Evolutionary conservation across 2,888 invertebrate genomes (phyloP).

Genomic region (Cyclophora albipunctata): DNA sequence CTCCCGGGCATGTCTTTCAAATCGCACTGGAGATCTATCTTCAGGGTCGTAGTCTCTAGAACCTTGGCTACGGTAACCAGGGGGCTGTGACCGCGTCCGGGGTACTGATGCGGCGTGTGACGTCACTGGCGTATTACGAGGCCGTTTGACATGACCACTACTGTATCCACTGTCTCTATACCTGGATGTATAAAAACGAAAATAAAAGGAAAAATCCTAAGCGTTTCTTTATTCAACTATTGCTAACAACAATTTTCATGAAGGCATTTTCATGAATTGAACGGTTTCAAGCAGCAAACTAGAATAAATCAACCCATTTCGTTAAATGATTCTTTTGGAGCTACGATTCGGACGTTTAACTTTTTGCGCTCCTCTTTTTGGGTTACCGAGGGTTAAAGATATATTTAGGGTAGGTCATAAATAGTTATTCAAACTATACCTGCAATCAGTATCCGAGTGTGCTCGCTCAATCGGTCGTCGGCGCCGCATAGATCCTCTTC

Average conservation of each 20-base stretch:
- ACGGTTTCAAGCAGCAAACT: too few relatives aligned
- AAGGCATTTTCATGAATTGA: too few relatives aligned
- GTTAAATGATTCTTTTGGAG: too few relatives aligned
- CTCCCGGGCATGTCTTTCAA: slow-evolving; percentile 22
- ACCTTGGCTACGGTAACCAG: slow-evolving; percentile 31
- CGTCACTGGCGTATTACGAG: slow-evolving; percentile 20
- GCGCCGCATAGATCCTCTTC: slow-evolving; percentile 35
- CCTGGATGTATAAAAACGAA: slow-evolving; percentile 22
- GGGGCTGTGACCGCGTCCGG: slow-evolving; percentile 48
- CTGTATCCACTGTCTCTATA: slow-evolving; percentile 66
- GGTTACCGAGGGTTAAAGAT: too few relatives aligned
- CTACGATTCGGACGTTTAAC: too few relatives aligned
- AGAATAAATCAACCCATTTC: too few relatives aligned
- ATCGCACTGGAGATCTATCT: slow-evolving; percentile 16
- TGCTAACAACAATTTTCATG: too few relatives aligned
- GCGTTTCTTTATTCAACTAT: too few relatives aligned
- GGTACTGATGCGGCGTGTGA: slow-evolving; percentile 23
- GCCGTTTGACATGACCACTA: slow-evolving; percentile 41
- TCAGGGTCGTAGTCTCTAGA: slow-evolving; percentile 32
- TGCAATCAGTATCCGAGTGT: slow-evolving; percentile 85
- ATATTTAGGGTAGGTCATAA: too few relatives aligned
- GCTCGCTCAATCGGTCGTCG: slow-evolving; percentile 50
- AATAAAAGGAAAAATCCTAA: too few relatives aligned
- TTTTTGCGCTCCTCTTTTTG: too few relatives aligned
- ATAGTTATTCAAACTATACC: slow-evolving; percentile 47